Percentiles rank a stretch among this genome's conserved stretches.
Evolutionary conservation across 2,888 invertebrate genomes (phyloP).

Genomic region (Criorhina ranunculi): DNA sequence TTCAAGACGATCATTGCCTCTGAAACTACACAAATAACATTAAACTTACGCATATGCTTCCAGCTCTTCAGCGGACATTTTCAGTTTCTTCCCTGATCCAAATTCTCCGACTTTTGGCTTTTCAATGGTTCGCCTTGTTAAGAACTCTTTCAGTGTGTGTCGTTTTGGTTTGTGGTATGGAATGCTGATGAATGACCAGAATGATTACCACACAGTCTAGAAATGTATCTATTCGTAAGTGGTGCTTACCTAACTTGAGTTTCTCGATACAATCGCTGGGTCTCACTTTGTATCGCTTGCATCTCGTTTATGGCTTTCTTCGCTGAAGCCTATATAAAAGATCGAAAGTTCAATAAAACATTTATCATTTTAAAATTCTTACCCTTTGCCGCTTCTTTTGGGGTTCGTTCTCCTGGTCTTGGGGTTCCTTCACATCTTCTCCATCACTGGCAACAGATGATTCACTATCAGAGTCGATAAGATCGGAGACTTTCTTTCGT

Average conservation of each 20-base stretch:
- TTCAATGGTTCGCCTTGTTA: conserved; percentile 84
- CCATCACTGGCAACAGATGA: conserved; percentile 26
- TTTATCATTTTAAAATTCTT: neutral
- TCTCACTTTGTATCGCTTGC: conserved; percentile 92
- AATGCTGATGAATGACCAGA: conserved; percentile 84
- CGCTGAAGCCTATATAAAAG: conserved; percentile 87
- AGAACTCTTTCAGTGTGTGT: conserved; percentile 91
- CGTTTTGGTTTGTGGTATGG: conserved; percentile 95
- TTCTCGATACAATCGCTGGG: conserved; percentile 92
- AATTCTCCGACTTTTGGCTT: conserved; percentile 78
- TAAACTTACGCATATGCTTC: conserved; percentile 87
- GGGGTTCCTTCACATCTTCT: neutral
- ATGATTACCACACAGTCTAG: neutral
- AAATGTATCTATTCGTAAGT: no score
- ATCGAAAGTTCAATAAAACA: neutral
- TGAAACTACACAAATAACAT: neutral
- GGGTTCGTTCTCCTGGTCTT: conserved; percentile 18
- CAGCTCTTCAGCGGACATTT: conserved; percentile 89
- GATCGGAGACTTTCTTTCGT: conserved; percentile 29
- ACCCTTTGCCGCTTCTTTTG: conserved; percentile 74
- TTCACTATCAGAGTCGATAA: conserved; percentile 77
- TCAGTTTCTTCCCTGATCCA: conserved; percentile 84
- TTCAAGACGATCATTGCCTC: neutral
- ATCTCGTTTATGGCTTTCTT: conserved; percentile 89
- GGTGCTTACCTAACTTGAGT: conserved; percentile 85